These are phyloP conservation scores for Muraenolepis orangiensis DNA, from an alignment of 2,797 vertebrate species.

Conservation along the genomic window DNA sequence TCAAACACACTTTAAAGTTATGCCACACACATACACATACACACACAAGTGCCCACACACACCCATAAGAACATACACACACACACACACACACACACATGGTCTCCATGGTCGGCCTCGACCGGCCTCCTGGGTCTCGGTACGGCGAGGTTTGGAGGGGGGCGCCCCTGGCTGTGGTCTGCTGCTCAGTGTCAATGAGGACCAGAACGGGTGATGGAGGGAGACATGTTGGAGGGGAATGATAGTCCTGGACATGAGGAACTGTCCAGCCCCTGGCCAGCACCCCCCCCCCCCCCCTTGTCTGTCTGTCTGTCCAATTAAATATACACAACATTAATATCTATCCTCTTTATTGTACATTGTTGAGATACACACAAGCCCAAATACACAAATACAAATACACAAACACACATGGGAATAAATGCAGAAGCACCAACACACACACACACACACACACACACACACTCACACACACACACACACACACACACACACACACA, in stretches of 20 bases:
- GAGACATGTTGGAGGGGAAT: conserved; percentile 42
- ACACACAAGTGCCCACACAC: conserved; percentile 13
- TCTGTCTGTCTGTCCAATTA: too few relatives aligned
- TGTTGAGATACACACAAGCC: too few relatives aligned
- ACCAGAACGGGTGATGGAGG: conserved; percentile 57
- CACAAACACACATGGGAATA: conserved; percentile 2
- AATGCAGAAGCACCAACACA: conserved; percentile 26
- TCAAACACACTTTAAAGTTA: too few relatives aligned
- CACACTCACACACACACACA: background rate
- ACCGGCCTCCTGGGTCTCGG: conserved; percentile 55
- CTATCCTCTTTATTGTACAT: background rate
- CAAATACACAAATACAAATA: too few relatives aligned
- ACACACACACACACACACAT: conserved; percentile 4
- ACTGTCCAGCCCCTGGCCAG: background rate
- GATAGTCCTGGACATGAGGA: background rate
- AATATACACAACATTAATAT: background rate
- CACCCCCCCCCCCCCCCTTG: too few relatives aligned
- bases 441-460: conserved; percentile 4
- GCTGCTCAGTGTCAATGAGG: conserved; percentile 51
- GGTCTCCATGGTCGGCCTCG: conserved; percentile 44
- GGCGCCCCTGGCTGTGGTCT: conserved; percentile 54
- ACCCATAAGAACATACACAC: conserved; percentile 31
- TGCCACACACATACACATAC: background rate
- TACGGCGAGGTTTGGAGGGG: conserved; percentile 43
- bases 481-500: conserved; percentile 5